Conservation (phyloP, 2,113 vertebrate species). For the Ellobius talpinus region DNA sequence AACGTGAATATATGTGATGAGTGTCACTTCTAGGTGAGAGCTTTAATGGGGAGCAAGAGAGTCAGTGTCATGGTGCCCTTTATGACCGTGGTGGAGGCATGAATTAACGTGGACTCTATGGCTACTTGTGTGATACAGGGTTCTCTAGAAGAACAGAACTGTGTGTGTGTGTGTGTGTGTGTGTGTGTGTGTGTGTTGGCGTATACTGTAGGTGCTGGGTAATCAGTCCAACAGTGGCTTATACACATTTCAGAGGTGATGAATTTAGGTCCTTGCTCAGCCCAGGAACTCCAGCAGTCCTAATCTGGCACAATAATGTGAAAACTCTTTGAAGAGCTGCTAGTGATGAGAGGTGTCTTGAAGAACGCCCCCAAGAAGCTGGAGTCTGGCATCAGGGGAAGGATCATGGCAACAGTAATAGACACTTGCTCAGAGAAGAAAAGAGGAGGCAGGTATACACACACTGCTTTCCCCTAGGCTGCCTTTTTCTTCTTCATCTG, state of each 20-base stretch:
- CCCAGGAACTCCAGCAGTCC: neutral
- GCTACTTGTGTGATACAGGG: neutral
- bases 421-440: neutral
- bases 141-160: neutral
- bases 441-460: neutral
- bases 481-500: neutral
- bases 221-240: neutral
- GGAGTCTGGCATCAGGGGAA: no score
- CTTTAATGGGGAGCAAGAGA: neutral
- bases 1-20: neutral
- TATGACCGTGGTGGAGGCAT: fast-evolving
- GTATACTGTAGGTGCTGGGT: neutral
- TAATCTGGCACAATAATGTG: no score
- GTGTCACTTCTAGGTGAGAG: neutral
- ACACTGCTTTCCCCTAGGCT: no score
- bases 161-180: neutral
- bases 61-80: fast-evolving
- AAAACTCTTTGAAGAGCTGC: neutral
- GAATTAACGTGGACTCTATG: neutral
- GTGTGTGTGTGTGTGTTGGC: no score
- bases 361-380: neutral
- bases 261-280: neutral
- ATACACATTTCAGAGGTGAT: neutral
- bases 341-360: neutral
- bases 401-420: neutral